Conservation (phyloP, 2,797 vertebrate species). For the Schizopygopsis pylzovi region DNA sequence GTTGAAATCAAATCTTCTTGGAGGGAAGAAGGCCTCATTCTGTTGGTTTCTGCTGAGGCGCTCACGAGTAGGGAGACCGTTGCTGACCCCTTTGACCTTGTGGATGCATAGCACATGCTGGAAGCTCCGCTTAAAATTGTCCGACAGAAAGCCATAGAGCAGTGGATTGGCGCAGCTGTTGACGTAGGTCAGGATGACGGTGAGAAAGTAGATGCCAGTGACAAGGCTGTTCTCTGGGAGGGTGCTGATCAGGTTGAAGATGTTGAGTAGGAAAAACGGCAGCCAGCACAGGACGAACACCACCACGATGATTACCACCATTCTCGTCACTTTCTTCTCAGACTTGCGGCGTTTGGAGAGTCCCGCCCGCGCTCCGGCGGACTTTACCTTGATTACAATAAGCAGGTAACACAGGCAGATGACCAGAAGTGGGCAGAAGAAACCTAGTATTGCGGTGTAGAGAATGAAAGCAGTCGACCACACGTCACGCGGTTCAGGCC, state of each 20-base stretch:
- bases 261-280: conserved; percentile 90
- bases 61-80: conserved; percentile 53
- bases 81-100: conserved; percentile 65
- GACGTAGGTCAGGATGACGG: conserved; percentile 90
- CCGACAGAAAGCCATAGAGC: conserved; percentile 91
- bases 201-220: conserved; percentile 83
- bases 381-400: conserved; percentile 89
- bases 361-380: conserved; percentile 81
- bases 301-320: conserved; percentile 94
- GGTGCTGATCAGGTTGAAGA: conserved; percentile 86
- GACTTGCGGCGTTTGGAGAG: conserved; percentile 83
- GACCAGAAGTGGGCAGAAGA: conserved; percentile 88
- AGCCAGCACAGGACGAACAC: conserved; percentile 94
- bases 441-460: conserved; percentile 89
- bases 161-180: conserved; percentile 96
- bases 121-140: conserved; percentile 92
- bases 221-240: conserved; percentile 83
- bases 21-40: conserved; percentile 67
- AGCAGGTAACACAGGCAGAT: conserved; percentile 94
- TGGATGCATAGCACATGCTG: conserved; percentile 75
- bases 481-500: conserved; percentile 82
- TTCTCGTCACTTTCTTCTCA: conserved; percentile 90
- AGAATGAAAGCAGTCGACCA: conserved; percentile 90
- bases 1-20: conserved; percentile 67
- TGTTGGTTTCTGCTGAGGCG: conserved; percentile 71